Evolutionary conservation across 2,888 invertebrate species (phyloP).

Genomic region (Netelia melanura): DNA sequence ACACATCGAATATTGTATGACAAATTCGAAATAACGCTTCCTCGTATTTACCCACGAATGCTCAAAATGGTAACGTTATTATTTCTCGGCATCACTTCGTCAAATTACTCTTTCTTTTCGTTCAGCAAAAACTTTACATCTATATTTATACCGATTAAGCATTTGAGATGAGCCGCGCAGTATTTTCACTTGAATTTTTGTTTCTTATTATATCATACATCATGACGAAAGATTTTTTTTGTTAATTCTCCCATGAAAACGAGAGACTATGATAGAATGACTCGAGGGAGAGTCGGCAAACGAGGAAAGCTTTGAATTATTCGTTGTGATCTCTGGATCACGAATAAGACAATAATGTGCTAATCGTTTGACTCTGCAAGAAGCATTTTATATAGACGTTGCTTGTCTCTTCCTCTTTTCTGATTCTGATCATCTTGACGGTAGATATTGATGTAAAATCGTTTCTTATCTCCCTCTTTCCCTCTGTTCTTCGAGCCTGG

Average conservation of each 20-base stretch:
- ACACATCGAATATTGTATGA: slow-evolving; percentile 10
- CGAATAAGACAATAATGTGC: slow-evolving; percentile 36
- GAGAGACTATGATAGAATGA: slow-evolving; percentile 36
- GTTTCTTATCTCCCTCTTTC: slow-evolving; percentile 8
- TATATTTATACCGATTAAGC: slow-evolving; percentile 64
- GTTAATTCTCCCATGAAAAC: slow-evolving; percentile 17
- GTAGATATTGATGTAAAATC: slow-evolving; percentile 41
- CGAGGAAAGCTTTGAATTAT: slow-evolving; percentile 41
- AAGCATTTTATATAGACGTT: slow-evolving; percentile 52
- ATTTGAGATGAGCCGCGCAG: slow-evolving; percentile 60
- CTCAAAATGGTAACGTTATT: slow-evolving; percentile 49
- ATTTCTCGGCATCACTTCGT: slow-evolving; percentile 24
- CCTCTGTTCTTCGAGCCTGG: slow-evolving; percentile 75
- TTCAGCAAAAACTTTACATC: slow-evolving; percentile 56
- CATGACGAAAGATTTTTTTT: slow-evolving; percentile 28
- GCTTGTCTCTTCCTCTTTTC: slow-evolving; percentile 16
- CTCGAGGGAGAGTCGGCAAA: slow-evolving; percentile 43
- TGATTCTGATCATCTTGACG: slow-evolving; percentile 1
- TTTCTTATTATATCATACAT: slow-evolving; percentile 53
- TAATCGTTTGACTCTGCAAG: slow-evolving; percentile 32
- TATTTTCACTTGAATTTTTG: slow-evolving; percentile 24
- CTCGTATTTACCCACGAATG: slow-evolving; percentile 45
- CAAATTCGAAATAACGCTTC: background rate
- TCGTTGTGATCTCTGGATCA: slow-evolving; percentile 27
- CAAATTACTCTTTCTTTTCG: slow-evolving; percentile 46